Percentiles rank a stretch among this genome's conserved stretches.
Evolutionary conservation across 2,888 invertebrate genomes (phyloP).

Genomic region (Panopea generosa): DNA sequence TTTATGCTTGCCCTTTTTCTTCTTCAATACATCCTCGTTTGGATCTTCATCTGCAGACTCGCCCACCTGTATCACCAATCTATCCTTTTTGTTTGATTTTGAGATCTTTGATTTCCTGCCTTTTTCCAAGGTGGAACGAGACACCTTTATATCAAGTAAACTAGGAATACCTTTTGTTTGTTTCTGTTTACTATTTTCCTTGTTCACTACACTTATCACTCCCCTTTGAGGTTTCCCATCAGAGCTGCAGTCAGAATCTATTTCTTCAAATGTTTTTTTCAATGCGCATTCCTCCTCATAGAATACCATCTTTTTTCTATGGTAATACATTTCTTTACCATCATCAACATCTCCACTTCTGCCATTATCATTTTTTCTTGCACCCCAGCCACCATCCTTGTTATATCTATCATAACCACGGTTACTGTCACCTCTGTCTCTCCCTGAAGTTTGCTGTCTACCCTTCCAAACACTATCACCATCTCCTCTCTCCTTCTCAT

Average conservation of each 20-base stretch:
- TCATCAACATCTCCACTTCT: neutral
- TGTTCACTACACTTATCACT: slow-evolving; percentile 43
- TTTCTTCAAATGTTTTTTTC: slow-evolving; percentile 41
- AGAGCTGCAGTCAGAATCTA: slow-evolving; percentile 38
- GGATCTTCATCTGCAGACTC: slow-evolving; percentile 44
- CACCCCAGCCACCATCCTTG: slow-evolving; percentile 12
- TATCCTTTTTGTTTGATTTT: slow-evolving; percentile 29
- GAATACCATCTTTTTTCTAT: slow-evolving; percentile 38
- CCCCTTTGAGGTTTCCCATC: slow-evolving; percentile 19
- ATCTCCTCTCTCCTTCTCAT: slow-evolving; percentile 5
- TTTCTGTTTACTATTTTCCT: slow-evolving; percentile 17
- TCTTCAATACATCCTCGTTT: slow-evolving; percentile 21
- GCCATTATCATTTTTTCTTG: neutral
- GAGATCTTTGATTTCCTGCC: slow-evolving; percentile 2
- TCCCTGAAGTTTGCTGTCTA: neutral
- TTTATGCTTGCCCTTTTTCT: slow-evolving; percentile 3
- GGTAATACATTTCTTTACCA: slow-evolving; percentile 21
- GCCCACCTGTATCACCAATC: slow-evolving; percentile 52
- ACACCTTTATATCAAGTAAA: slow-evolving; percentile 47
- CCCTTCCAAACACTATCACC: slow-evolving; percentile 15
- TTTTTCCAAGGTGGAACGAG: slow-evolving; percentile 10
- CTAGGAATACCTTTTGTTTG: slow-evolving; percentile 20
- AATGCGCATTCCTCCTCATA: slow-evolving; percentile 25
- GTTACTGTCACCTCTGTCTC: neutral
- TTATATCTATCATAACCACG: neutral